Conservation (phyloP, 2,888 invertebrate genomes). For the Cheilosia grossa region DNA sequence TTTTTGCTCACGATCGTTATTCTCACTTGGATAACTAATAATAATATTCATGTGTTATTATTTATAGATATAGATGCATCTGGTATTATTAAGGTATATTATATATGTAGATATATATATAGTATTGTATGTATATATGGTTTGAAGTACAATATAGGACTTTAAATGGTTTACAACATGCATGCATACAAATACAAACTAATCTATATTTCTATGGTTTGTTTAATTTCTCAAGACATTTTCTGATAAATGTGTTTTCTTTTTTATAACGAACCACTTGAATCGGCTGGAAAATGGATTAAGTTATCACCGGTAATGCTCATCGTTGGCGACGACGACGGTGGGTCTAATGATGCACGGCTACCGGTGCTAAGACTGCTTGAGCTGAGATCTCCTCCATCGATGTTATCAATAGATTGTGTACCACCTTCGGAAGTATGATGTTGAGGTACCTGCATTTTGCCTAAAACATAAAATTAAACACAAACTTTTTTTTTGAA, state of each 20-base stretch:
- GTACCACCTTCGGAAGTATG: slow-evolving; percentile 84
- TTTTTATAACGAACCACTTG: slow-evolving; percentile 85
- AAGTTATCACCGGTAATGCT: slow-evolving; percentile 90
- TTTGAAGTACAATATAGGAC: slow-evolving; percentile 14
- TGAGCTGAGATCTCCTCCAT: slow-evolving; percentile 87
- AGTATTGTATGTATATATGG: slow-evolving; percentile 45
- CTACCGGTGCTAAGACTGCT: slow-evolving; percentile 93
- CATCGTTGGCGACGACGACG: slow-evolving; percentile 87
- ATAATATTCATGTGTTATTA: slow-evolving; percentile 34
- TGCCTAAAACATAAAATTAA: slow-evolving; percentile 77
- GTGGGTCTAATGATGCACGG: slow-evolving; percentile 89
- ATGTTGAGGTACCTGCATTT: slow-evolving; percentile 74
- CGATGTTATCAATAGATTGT: slow-evolving; percentile 84
- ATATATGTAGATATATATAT: slow-evolving; percentile 12
- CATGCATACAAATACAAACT: slow-evolving; percentile 53
- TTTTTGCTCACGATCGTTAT: slow-evolving; percentile 35
- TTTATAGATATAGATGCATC: neutral
- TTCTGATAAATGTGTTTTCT: slow-evolving; percentile 25
- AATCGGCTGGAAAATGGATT: slow-evolving; percentile 91
- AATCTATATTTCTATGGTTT: slow-evolving; percentile 40
- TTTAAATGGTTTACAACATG: slow-evolving; percentile 26
- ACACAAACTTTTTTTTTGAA: slow-evolving; percentile 75
- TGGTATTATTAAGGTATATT: slow-evolving; percentile 5
- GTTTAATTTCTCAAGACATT: slow-evolving; percentile 36
- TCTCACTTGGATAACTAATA: slow-evolving; percentile 43